These are phyloP conservation scores for Xiphorhynchus erythropygius DNA, from an alignment of 2,797 vertebrate genomes.

Conservation along the genomic window DNA sequence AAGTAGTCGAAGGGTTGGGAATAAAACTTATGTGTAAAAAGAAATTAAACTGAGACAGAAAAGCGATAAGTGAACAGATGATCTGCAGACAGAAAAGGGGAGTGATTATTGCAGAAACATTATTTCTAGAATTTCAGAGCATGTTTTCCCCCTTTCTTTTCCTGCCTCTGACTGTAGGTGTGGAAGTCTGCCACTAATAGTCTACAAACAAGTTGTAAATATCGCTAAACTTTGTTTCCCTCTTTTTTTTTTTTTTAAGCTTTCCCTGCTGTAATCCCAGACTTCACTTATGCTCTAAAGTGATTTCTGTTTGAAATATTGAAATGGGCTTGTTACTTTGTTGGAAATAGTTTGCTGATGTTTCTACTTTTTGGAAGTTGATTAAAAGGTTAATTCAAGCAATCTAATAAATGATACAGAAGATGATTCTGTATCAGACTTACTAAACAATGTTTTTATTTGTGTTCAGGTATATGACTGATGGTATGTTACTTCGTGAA, in stretches of 20 bases:
- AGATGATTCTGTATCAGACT: background rate
- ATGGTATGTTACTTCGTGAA: constrained; percentile 95
- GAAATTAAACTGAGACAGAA: background rate
- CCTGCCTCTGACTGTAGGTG: background rate
- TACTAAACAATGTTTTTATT: background rate
- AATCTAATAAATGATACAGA: background rate
- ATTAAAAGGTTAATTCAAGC: background rate
- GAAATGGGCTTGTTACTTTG: background rate
- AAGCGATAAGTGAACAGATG: background rate
- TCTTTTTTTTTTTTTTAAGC: background rate
- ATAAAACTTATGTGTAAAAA: background rate
- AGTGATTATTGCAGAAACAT: background rate
- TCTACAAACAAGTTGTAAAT: background rate
- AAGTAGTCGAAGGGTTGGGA: background rate
- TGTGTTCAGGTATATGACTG: constrained; percentile 90
- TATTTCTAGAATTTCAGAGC: background rate
- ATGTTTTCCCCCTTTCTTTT: background rate
- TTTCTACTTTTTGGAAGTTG: background rate
- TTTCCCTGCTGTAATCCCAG: fast-evolving
- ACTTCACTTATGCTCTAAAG: background rate
- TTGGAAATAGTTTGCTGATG: background rate
- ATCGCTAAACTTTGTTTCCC: background rate
- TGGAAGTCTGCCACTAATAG: background rate
- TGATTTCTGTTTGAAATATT: background rate
- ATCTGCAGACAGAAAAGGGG: background rate